A percentile compares a stretch with the other conserved stretches of the same genome.
These are phyloP conservation scores for Macrobrachium rosenbergii DNA, from an alignment of 1,140 invertebrate species.

Conservation along the genomic window DNA sequence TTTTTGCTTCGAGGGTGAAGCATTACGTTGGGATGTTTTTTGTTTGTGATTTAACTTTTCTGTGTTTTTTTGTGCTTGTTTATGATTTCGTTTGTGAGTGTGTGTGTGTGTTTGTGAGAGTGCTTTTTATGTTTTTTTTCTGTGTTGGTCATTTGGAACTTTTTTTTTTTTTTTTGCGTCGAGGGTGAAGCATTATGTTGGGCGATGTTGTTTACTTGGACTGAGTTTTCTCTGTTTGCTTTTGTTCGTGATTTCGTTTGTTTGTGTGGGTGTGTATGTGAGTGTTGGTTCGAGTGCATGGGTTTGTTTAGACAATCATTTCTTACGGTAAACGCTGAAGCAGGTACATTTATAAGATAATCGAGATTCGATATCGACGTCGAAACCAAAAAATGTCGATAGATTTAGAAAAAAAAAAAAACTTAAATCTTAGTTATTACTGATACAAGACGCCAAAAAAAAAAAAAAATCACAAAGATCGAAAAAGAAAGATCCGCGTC, in stretches of 20 bases:
- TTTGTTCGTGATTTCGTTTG: not conserved
- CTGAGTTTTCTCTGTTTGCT: slow-evolving; percentile 8
- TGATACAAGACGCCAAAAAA: too few species aligned
- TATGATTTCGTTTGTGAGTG: slow-evolving; percentile 23
- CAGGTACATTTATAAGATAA: too few species aligned
- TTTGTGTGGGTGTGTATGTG: slow-evolving; percentile 30
- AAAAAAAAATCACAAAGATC: too few species aligned
- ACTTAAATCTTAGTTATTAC: too few species aligned
- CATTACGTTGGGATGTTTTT: not conserved
- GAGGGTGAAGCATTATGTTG: not conserved
- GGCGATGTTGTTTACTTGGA: not conserved
- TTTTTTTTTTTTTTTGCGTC: not conserved
- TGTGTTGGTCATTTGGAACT: not conserved
- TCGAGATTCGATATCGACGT: too few species aligned
- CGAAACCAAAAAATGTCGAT: not conserved
- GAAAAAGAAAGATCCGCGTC: not conserved
- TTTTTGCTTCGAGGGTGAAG: not conserved
- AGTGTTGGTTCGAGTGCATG: slow-evolving; percentile 31
- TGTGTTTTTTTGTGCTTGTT: slow-evolving; percentile 35
- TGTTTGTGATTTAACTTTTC: not conserved
- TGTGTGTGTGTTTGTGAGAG: slow-evolving; percentile 28
- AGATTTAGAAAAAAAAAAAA: too few species aligned
- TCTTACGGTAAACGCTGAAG: not conserved
- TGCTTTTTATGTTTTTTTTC: too few species aligned
- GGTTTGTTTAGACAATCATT: slow-evolving; percentile 9